Evolutionary conservation across 1,140 invertebrate species (phyloP).

Genomic region (Varroa destructor): DNA sequence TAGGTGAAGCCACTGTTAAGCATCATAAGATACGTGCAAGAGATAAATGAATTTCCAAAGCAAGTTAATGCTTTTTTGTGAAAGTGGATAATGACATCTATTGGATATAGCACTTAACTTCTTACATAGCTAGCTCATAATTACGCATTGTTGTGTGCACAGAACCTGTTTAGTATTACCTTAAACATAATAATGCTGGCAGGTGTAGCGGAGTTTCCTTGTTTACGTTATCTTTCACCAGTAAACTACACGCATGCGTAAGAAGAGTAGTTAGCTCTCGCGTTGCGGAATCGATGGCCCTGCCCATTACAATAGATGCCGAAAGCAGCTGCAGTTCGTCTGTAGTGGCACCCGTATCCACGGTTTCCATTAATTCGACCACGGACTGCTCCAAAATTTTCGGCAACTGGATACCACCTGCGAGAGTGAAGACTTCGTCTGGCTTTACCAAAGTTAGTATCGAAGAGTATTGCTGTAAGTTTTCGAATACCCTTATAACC

Average conservation of each 20-base stretch:
- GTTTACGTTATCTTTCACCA: background rate
- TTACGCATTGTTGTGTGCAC: too few relatives aligned
- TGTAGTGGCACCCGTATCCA: background rate
- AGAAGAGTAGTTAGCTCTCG: conserved; percentile 7
- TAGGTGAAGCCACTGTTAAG: too few relatives aligned
- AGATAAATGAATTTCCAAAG: too few relatives aligned
- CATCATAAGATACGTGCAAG: too few relatives aligned
- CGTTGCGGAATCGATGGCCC: background rate
- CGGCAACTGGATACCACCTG: background rate
- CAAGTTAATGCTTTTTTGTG: too few relatives aligned
- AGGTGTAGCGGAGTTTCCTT: background rate
- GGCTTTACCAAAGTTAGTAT: too few relatives aligned
- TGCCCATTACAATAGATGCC: conserved; percentile 9
- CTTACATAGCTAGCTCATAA: too few relatives aligned
- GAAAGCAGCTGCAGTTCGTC: conserved; percentile 2
- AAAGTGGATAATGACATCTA: too few relatives aligned
- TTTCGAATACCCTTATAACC: too few relatives aligned
- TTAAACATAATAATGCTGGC: background rate
- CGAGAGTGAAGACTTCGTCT: too few relatives aligned
- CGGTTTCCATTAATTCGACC: conserved; percentile 8
- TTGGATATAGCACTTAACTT: too few relatives aligned
- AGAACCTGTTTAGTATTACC: background rate
- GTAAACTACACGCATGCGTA: background rate
- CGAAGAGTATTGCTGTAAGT: too few relatives aligned
- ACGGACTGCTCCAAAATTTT: conserved; percentile 10